Evolutionary conservation across 2,797 vertebrate genomes (phyloP), one percentile per base, ranked within the genome.

Genomic region (Pseudochirops cupreus): DNA sequence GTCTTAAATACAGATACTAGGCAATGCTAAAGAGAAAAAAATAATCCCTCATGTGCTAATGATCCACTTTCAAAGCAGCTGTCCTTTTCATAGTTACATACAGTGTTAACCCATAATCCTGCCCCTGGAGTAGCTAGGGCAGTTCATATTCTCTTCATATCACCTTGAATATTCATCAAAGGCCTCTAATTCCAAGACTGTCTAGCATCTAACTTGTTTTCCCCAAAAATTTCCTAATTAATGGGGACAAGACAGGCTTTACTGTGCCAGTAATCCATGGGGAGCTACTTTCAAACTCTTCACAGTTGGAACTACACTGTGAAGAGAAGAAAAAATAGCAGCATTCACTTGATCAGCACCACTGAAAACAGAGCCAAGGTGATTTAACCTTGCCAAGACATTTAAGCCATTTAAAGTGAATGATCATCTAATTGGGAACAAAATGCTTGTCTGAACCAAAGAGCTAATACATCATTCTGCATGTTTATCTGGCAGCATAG

Each of bases 381-480:
- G 1, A 14, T n/a, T 39, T 95, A 92, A 24, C 90, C 90, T 94
- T 97, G 95, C 74, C 74, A 82, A 82, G 74, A 98, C 90, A 91
- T 87, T 96, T 97, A 98, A 95, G 95, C 91, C 96, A 95, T 92
- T 97, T 96, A 93, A 97, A 52, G 91, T 95, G 97, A 98, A 94
- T 1, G 6, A 97, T 95, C 97, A 95, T 5, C 26, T 91, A 93
- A 98, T 97, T 97, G 97, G 96, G 97, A 98, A 97, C 96, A 98
- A 94, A 98, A 59, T 67, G 62, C 91, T 94, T 97, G 92, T 96
- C 93, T 59, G 33, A 97, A 97, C 87, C 95, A 93, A 93, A 96
- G 95, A 96, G 91, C 59, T 96, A 95, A 92, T 95, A n/a, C 96
- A 94, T 93, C 92, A 55, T 91, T 96, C 96, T 96, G 57, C 18